Conservation (phyloP, 2,113 vertebrate species). For the Chaetodon auriga region DNA sequence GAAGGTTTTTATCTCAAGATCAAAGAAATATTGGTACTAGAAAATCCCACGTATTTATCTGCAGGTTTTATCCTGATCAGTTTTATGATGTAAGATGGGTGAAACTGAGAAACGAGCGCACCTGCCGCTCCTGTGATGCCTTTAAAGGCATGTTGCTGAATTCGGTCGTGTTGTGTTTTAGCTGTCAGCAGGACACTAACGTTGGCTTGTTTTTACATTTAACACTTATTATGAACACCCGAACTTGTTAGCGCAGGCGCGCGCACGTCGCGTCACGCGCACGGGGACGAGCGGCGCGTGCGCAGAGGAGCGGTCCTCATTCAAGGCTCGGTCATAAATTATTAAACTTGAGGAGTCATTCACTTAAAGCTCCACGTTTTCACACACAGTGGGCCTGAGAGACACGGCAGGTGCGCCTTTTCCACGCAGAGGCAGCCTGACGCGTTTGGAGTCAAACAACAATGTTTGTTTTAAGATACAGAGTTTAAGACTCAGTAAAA, state of each 20-base stretch:
- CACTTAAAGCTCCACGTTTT: slow-evolving; percentile 21
- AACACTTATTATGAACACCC: neutral
- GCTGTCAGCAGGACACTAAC: neutral
- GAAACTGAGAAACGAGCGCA: slow-evolving; percentile 28
- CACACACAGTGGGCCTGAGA: slow-evolving; percentile 1
- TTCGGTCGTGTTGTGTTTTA: neutral
- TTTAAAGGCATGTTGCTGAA: neutral
- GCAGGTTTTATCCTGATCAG: neutral
- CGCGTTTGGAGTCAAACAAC: neutral
- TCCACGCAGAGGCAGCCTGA: no score
- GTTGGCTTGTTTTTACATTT: no score
- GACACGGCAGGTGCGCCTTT: neutral
- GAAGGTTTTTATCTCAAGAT: neutral
- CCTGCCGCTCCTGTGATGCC: neutral
- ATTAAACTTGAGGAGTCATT: slow-evolving; percentile 56
- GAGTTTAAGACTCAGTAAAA: neutral
- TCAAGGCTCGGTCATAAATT: slow-evolving; percentile 23
- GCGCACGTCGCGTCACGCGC: slow-evolving; percentile 31
- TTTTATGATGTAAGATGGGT: slow-evolving; percentile 23
- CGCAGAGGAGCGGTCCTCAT: slow-evolving; percentile 33
- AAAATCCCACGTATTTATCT: neutral
- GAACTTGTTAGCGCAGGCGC: slow-evolving; percentile 53
- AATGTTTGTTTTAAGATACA: neutral
- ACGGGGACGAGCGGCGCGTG: slow-evolving; percentile 45
- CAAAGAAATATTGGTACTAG: neutral